Evolutionary conservation across 2,797 vertebrate genomes (phyloP), one percentile per base, ranked within the genome.

Genomic region (Arrhamphus sclerolepis): DNA sequence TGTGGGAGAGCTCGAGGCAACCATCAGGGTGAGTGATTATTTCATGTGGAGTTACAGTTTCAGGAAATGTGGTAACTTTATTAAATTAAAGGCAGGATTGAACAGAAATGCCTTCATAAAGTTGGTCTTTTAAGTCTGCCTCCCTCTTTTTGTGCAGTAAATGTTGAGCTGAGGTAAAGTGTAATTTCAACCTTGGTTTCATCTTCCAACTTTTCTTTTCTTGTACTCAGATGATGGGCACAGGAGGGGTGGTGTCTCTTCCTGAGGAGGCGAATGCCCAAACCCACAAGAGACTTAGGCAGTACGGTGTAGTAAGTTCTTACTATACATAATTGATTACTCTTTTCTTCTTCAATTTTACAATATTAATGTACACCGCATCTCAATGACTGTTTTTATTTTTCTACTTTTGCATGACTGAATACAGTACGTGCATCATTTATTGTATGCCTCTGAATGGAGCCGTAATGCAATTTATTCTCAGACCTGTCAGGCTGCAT

Each of bases 1-100:
- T 51, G 85, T 91, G 69, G 86, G 87, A 46, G 91, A 93, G 84
- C 74, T 92, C 40, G 91, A 93, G 80, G 90, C 91, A 39, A 92
- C 89, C 52, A 90, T 92, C 69, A 90, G 90, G 88, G 92, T 93
- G 74, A 87, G 85, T 70, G 21, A 56, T 67, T 49, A 43, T 62
- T 42, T 40, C 44, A 56, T 56, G 56, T 60, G 58, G 11, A 58
- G 22, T 60, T 62, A 21, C 38, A 53, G 61, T 62, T 60, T 28
- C 46, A 57, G 65, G 40, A 74, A 62, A 65, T 70, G 43, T 70
- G 48, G 42, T 26, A 29, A 66, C 19, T 63, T 72, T 34, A 60
- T 78, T 44, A 53, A 72, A 68, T 66, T 54, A 44, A 47, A 66
- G 55, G 47, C 7, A 26, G 39, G 59, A 48, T 42, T 20, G 4